These are phyloP conservation scores for Agapostemon virescens DNA, from an alignment of 2,888 invertebrate species.

Conservation along the genomic window DNA sequence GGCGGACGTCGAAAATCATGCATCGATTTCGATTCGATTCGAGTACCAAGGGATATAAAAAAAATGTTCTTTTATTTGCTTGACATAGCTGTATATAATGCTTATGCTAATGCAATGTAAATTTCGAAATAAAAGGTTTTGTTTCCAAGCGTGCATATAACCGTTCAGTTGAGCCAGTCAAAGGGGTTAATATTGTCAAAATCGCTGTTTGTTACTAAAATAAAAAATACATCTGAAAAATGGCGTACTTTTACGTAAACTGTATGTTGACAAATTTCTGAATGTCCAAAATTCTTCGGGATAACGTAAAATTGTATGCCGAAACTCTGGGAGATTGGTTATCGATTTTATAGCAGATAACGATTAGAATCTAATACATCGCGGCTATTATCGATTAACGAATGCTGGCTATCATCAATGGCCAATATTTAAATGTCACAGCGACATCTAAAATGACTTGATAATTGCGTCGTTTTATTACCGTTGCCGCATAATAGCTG, in stretches of 20 bases:
- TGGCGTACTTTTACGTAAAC: not conserved
- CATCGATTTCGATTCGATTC: too few relatives aligned
- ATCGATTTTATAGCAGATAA: not conserved
- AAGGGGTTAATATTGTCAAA: not conserved
- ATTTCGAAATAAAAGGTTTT: too few relatives aligned
- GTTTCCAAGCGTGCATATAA: too few relatives aligned
- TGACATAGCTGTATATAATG: too few relatives aligned
- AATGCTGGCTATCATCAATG: not conserved
- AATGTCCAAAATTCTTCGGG: not conserved
- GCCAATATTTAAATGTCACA: not conserved
- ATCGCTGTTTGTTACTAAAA: not conserved
- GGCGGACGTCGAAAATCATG: too few relatives aligned
- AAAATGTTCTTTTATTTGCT: too few relatives aligned
- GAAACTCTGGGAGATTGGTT: not conserved
- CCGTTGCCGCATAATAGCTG: constrained; percentile 3
- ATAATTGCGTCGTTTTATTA: not conserved
- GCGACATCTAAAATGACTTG: not conserved
- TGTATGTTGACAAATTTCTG: not conserved
- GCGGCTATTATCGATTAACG: not conserved
- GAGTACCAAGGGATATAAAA: too few relatives aligned
- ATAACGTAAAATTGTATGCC: not conserved
- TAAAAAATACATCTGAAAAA: not conserved
- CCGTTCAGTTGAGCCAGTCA: too few relatives aligned
- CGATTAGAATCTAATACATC: not conserved
- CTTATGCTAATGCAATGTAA: too few relatives aligned